Percentiles rank a stretch among this genome's conserved stretches.
These are phyloP conservation scores for Muscicapa striata DNA, from an alignment of 2,797 vertebrate genomes.

Conservation along the genomic window DNA sequence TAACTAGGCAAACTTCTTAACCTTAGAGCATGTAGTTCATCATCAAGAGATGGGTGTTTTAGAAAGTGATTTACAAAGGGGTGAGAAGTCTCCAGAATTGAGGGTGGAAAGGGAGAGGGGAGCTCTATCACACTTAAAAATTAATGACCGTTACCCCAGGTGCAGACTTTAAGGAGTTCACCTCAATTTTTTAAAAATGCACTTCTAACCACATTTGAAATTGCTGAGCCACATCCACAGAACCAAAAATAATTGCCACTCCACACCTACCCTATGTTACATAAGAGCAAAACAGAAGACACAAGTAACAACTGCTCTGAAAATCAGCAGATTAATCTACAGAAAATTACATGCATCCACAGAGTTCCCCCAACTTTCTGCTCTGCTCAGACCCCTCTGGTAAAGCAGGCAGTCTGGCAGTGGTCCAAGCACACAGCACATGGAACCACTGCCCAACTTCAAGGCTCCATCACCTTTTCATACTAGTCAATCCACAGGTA, in stretches of 20 bases:
- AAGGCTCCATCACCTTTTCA: neutral
- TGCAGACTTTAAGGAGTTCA: neutral
- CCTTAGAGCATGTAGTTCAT: accelerated
- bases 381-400: neutral
- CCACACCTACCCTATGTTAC: neutral
- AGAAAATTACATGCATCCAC: neutral
- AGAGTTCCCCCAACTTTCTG: neutral
- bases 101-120: neutral
- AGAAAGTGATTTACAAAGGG: neutral
- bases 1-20: neutral
- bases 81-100: neutral
- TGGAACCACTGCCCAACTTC: neutral
- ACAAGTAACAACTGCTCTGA: neutral
- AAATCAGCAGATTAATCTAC: neutral
- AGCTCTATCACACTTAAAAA: neutral
- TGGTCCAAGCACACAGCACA: neutral
- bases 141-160: neutral
- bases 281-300: neutral
- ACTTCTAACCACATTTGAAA: neutral
- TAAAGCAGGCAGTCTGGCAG: neutral
- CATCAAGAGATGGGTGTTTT: neutral
- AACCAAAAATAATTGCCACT: neutral
- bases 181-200: accelerated
- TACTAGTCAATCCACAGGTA: neutral
- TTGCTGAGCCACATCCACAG: neutral